Base-by-base conservation (phyloP, 37 sponge, comb jelly and placozoan genomes). In the Haliclona indistincta region DNA sequence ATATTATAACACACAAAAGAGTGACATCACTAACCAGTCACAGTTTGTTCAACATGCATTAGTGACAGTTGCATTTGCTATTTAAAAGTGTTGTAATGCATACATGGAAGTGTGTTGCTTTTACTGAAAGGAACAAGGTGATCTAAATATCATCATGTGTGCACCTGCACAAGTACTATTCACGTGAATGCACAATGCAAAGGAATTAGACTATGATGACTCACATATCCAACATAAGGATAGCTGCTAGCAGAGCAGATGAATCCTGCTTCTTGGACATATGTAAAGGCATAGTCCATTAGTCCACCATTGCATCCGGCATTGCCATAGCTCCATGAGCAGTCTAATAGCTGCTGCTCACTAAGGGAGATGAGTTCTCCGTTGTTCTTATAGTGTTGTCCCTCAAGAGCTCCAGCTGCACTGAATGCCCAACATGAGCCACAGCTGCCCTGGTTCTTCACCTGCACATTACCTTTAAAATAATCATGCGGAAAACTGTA, bases 281-380 rank as follows among this genome's bases (percentile, higher is more conserved):
- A 95, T 23, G 74, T 74, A 77, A 92, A 88, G 38, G 89, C 93
- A 41, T 86, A 63, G 81, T 92, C 84, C 87, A 88, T 88, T 68
- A 88, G 66, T 4, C 92, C 96, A 19, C 92, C 96, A 51, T 85
- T 60, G 71, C 93, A 95, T 15, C 96, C 92, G 22, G 91, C 75
- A 63, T 97, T 93, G 26, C 94, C 94, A 69, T 82, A 93, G 35
- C 49, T 66, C 34, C 67, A 73, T 8, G 94, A 93, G 71, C 97
- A 97, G 69, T 97, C 97, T 4, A 97, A 81, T 38, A 97, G 79
- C 60, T 97, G 85, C 86, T 97, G 97, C 63, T 97, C 97, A 75
- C 94, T 93, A 25, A 95, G 72, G 4, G 86, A 81, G 23, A 86
- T 73, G 36, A 95, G 84, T 2, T 2, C 75, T 0, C 89, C 86